A percentile compares a stretch with the other conserved stretches of the same genome.
Evolutionary conservation across 2,113 vertebrate genomes (phyloP).

Genomic region (Diglossa brunneiventris): DNA sequence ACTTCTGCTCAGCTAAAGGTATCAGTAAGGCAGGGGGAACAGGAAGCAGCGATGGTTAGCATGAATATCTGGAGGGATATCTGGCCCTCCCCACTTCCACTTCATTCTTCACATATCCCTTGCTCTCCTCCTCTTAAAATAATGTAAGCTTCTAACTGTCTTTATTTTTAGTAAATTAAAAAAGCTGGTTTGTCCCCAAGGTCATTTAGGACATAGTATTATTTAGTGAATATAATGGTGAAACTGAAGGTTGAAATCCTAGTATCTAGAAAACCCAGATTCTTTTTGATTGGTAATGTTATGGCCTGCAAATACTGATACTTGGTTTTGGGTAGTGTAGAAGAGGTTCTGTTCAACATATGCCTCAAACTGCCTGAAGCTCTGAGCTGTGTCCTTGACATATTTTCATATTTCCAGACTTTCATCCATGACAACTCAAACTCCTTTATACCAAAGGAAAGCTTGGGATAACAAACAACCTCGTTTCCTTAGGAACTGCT

Average conservation of each 20-base stretch:
- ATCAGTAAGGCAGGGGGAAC: neutral
- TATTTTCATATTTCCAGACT: neutral
- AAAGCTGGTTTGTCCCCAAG: neutral
- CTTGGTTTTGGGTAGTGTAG: neutral
- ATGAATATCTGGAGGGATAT: neutral
- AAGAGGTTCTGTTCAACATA: neutral
- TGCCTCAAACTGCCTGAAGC: neutral
- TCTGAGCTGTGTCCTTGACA: neutral
- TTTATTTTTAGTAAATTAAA: neutral
- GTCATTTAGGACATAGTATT: neutral
- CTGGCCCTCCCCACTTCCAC: neutral
- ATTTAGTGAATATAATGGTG: neutral
- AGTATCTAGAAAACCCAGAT: neutral
- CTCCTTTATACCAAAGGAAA: neutral
- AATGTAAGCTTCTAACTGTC: neutral
- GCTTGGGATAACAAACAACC: neutral
- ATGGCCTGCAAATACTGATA: neutral
- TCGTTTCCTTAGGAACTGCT: neutral
- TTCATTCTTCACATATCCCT: neutral
- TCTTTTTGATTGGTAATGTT: neutral
- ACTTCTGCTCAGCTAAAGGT: neutral
- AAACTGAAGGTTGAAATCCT: neutral
- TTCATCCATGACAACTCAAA: neutral
- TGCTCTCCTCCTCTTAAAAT: neutral
- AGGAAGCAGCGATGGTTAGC: neutral